Evolutionary conservation across 2,888 invertebrate species (phyloP).

Genomic region (Yponomeuta cagnagella): DNA sequence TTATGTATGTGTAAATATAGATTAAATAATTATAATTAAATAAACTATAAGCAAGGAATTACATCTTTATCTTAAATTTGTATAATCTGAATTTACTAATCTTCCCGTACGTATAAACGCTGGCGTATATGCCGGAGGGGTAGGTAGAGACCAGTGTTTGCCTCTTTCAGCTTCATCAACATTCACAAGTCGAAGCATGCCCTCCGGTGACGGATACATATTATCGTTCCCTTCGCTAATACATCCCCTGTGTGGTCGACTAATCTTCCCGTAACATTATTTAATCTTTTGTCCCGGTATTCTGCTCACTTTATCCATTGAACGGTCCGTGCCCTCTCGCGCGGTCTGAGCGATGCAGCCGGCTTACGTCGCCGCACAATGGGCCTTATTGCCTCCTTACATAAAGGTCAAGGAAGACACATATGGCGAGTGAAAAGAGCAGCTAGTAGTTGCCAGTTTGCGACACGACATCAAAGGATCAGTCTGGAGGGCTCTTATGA

Average conservation of each 20-base stretch:
- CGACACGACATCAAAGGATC: not conserved
- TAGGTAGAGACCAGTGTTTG: not conserved
- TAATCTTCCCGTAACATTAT: no score
- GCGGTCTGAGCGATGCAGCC: not conserved
- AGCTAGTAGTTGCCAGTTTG: not conserved
- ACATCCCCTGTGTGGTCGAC: no score
- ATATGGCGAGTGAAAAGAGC: not conserved
- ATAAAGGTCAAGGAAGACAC: not conserved
- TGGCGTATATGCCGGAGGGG: not conserved
- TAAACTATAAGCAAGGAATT: not conserved
- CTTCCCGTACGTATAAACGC: not conserved
- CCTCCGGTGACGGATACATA: not conserved
- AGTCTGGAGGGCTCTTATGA: not conserved
- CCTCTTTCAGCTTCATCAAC: not conserved
- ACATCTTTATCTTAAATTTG: not conserved
- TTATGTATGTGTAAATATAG: slow-evolving; percentile 6
- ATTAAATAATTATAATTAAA: not conserved
- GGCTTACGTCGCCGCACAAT: not conserved
- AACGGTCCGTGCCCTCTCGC: no score
- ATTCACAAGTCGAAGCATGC: not conserved
- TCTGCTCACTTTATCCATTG: no score
- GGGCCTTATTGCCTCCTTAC: not conserved
- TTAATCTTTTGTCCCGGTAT: no score
- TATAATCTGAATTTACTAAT: not conserved
- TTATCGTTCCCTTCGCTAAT: not conserved